Conservation (phyloP, 2,797 vertebrate species). For the Labroides dimidiatus region DNA sequence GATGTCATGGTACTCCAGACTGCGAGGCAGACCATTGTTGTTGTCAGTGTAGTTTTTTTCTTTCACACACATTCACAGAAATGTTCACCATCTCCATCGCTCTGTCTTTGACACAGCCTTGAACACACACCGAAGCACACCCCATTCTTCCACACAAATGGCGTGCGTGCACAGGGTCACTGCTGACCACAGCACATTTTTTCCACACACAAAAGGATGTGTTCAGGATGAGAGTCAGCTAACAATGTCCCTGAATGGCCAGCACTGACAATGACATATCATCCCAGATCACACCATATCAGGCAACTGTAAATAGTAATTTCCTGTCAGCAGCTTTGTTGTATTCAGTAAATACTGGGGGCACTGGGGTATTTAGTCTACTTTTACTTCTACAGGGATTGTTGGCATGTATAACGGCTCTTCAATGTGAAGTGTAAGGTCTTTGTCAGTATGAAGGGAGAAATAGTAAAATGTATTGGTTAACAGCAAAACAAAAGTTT, state of each 20-base stretch:
- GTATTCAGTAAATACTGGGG: constrained; percentile 14
- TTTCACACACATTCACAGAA: not conserved
- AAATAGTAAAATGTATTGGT: not conserved
- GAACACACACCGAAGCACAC: not conserved
- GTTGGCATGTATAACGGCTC: not conserved
- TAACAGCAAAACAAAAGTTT: not conserved
- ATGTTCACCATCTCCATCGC: not conserved
- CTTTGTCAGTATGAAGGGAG: not conserved
- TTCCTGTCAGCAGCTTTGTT: constrained; percentile 36
- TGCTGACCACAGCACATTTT: constrained; percentile 49
- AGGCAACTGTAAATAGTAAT: constrained; percentile 44
- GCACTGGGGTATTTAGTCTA: not conserved
- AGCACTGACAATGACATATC: constrained; percentile 56
- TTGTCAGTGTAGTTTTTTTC: constrained; percentile 2
- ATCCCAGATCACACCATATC: constrained; percentile 55
- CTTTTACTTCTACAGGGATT: not conserved
- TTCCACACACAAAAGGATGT: constrained; percentile 52
- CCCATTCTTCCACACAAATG: constrained; percentile 6
- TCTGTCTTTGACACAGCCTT: constrained; percentile 12
- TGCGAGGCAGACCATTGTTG: constrained; percentile 11
- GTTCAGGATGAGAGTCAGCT: constrained; percentile 41
- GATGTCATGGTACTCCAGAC: constrained; percentile 28
- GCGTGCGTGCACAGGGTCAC: constrained; percentile 37
- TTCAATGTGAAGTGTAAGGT: no score
- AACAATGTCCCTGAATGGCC: constrained; percentile 45